phyloP scores from a whole-genome alignment of 2,113 vertebrate species.

The Eonycteris spelaea region DNA sequence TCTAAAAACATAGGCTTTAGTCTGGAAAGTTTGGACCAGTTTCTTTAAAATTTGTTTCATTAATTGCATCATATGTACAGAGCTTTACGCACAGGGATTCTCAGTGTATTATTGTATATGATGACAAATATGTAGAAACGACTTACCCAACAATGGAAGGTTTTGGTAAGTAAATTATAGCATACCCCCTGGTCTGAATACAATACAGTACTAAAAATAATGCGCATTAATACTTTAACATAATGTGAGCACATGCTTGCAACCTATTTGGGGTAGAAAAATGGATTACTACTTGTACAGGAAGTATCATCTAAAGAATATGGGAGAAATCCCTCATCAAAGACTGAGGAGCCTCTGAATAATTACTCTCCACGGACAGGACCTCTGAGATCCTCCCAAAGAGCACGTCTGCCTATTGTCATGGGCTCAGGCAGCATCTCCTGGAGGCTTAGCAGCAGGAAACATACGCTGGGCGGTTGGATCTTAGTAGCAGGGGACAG shows the following conservation, averaged over 20 bases:
- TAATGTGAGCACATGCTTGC: not conserved
- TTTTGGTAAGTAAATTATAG: not conserved
- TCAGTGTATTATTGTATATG: rapidly evolving
- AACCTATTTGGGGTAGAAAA: not conserved
- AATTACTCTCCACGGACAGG: not conserved
- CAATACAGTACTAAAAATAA: not conserved
- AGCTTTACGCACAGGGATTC: not conserved
- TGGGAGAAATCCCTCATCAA: not conserved
- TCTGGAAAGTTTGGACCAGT: not conserved
- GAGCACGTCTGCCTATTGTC: not conserved
- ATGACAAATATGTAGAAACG: not conserved
- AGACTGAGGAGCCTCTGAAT: not conserved
- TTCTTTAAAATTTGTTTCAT: not conserved
- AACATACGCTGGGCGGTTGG: not conserved
- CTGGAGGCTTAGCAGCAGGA: not conserved
- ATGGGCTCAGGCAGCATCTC: not conserved
- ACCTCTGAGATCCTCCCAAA: not conserved
- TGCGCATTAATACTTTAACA: not conserved
- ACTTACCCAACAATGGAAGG: not conserved
- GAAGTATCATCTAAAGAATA: not conserved
- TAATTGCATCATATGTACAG: not conserved
- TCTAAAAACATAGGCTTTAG: not conserved
- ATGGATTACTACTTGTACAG: not conserved
- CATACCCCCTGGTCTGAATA: not conserved
- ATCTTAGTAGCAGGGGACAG: rapidly evolving